A percentile compares a stretch with the other conserved stretches of the same genome.
These are phyloP conservation scores for Labroides dimidiatus DNA, from an alignment of 2,797 vertebrate genomes.

Conservation along the genomic window DNA sequence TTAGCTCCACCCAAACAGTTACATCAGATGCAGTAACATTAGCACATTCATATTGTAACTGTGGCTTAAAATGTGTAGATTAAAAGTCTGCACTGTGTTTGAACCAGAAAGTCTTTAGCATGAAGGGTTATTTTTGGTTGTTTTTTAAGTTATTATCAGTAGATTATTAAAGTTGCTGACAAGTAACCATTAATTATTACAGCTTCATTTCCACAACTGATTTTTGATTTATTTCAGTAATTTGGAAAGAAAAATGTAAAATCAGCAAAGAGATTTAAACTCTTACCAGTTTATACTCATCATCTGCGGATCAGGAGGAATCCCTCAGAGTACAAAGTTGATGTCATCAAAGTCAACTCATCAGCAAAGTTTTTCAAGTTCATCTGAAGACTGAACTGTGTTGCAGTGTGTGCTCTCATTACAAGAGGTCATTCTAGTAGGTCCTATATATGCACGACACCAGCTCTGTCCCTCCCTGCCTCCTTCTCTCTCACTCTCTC, in stretches of 20 bases:
- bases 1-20: too few relatives aligned
- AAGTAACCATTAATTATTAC: too few relatives aligned
- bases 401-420: constrained; percentile 26
- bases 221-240: too few relatives aligned
- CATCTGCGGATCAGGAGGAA: constrained; percentile 1
- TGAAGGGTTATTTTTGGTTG: too few relatives aligned
- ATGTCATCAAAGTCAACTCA: neutral
- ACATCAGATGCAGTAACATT: too few relatives aligned
- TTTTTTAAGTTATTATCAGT: too few relatives aligned
- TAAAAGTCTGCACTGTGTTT: too few relatives aligned
- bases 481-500: constrained; percentile 28
- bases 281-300: neutral
- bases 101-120: too few relatives aligned
- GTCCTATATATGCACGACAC: constrained; percentile 49
- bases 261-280: neutral
- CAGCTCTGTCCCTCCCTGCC: constrained; percentile 35
- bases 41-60: too few relatives aligned
- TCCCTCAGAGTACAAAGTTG: neutral
- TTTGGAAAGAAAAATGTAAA: neutral
- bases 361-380: neutral
- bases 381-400: constrained; percentile 6
- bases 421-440: constrained; percentile 44
- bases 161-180: too few relatives aligned
- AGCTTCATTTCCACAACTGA: too few relatives aligned
- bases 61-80: too few relatives aligned